phyloP scores from a whole-genome alignment of 2,797 vertebrate genomes.

The Anas capensis region DNA sequence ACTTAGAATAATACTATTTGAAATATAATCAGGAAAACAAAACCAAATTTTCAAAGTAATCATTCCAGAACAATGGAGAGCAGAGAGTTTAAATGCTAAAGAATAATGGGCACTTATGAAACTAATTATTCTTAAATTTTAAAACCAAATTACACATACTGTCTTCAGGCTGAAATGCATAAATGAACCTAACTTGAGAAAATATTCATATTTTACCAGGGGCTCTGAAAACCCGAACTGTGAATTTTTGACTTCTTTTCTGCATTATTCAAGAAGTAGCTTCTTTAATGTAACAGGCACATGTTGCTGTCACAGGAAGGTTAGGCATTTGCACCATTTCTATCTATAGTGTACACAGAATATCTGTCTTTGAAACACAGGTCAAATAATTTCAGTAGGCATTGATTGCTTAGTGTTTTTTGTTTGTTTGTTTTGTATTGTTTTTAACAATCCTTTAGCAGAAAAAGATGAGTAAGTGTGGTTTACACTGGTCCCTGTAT shows the following conservation, averaged over 20 bases:
- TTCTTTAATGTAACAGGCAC: neutral
- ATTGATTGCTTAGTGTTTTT: neutral
- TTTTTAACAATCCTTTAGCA: neutral
- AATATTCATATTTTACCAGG: neutral
- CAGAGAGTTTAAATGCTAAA: neutral
- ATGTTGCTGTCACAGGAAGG: neutral
- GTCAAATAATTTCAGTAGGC: neutral
- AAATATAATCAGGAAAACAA: constrained; percentile 9
- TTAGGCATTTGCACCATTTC: neutral
- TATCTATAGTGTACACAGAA: neutral
- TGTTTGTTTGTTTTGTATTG: too few species aligned
- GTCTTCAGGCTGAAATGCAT: neutral
- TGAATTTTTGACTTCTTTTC: neutral
- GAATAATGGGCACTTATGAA: neutral
- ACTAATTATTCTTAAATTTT: neutral
- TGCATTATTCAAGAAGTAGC: neutral
- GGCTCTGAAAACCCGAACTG: neutral
- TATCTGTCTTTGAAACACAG: neutral
- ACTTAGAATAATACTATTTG: constrained; percentile 40
- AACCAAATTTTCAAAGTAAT: neutral
- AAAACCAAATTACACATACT: neutral
- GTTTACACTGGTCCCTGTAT: neutral
- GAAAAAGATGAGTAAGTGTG: neutral
- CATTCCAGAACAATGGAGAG: neutral
- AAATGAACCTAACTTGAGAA: neutral